Percentiles rank a stretch among this genome's conserved stretches.
Evolutionary conservation across 2,888 invertebrate genomes (phyloP).

Genomic region (Eristalis tenax): DNA sequence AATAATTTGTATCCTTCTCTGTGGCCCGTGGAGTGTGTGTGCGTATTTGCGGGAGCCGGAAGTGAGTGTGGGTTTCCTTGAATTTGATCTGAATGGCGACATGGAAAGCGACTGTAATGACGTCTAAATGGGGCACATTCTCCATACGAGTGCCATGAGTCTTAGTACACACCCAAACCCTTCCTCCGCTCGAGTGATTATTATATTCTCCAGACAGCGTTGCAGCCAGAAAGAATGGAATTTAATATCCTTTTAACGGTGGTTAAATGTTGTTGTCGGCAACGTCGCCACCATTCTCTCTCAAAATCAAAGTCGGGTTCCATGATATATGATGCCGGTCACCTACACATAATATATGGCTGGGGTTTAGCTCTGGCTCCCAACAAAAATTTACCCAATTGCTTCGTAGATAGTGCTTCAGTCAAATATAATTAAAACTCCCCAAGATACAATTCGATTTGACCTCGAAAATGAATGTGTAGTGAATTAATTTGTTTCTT

Average conservation of each 20-base stretch:
- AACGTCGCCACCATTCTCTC: not conserved
- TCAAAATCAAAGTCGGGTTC: not conserved
- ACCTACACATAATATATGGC: constrained; percentile 29
- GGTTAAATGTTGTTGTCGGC: constrained; percentile 42
- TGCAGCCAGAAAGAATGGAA: constrained; percentile 59
- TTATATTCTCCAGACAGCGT: constrained; percentile 44
- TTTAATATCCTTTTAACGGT: constrained; percentile 65
- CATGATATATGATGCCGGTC: constrained; percentile 31
- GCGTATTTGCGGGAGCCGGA: not conserved
- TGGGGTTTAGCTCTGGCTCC: not conserved
- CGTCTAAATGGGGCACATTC: constrained; percentile 24
- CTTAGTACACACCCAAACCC: not conserved
- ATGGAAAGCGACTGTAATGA: constrained; percentile 51
- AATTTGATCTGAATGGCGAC: constrained; percentile 66
- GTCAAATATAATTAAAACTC: constrained; percentile 59
- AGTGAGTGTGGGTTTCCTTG: constrained; percentile 43
- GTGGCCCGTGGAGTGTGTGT: not conserved
- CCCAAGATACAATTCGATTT: constrained; percentile 46
- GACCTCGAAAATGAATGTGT: constrained; percentile 19
- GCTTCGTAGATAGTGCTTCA: not conserved
- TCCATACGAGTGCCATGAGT: not conserved
- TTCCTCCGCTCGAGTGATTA: constrained; percentile 33
- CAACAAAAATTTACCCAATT: not conserved
- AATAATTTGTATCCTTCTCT: constrained; percentile 62
- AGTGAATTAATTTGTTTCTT: constrained; percentile 19